phyloP scores from a whole-genome alignment of 2,113 vertebrate genomes.

The Halcyon malimbica region DNA sequence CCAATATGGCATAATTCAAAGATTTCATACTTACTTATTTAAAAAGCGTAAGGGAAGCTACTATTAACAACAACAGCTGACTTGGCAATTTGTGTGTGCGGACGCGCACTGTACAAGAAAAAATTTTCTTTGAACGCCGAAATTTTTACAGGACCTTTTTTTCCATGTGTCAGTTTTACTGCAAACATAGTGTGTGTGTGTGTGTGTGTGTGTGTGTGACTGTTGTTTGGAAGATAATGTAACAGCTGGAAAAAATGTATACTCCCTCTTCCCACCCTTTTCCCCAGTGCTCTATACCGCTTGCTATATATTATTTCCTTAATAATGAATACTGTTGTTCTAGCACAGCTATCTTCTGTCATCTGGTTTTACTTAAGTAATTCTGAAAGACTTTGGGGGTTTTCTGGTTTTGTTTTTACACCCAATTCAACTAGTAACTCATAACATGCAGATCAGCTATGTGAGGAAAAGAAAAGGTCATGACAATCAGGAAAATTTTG shows the following conservation, averaged over 20 bases:
- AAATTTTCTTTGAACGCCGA: not conserved
- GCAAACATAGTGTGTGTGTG: not conserved
- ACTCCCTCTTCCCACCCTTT: not conserved
- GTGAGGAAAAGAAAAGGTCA: constrained; percentile 47
- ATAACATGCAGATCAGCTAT: not conserved
- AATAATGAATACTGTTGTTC: not conserved
- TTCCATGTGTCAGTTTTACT: not conserved
- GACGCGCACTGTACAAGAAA: not conserved
- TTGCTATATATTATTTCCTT: not conserved
- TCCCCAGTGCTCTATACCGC: not conserved
- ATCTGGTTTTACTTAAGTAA: not conserved
- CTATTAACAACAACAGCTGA: not conserved
- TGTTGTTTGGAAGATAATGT: not conserved
- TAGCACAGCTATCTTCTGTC: not conserved
- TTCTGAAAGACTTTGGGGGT: not conserved
- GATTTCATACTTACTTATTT: not conserved
- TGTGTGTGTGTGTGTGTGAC: not conserved
- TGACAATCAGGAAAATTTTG: not conserved
- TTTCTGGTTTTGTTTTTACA: not conserved
- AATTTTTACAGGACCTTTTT: not conserved
- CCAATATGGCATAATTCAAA: not conserved
- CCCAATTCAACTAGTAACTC: not conserved
- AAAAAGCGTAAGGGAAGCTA: not conserved
- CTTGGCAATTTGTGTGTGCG: not conserved
- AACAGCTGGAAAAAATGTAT: not conserved